phyloP scores from a whole-genome alignment of 2,888 invertebrate genomes.

The Rotaria magnacalcarata region DNA sequence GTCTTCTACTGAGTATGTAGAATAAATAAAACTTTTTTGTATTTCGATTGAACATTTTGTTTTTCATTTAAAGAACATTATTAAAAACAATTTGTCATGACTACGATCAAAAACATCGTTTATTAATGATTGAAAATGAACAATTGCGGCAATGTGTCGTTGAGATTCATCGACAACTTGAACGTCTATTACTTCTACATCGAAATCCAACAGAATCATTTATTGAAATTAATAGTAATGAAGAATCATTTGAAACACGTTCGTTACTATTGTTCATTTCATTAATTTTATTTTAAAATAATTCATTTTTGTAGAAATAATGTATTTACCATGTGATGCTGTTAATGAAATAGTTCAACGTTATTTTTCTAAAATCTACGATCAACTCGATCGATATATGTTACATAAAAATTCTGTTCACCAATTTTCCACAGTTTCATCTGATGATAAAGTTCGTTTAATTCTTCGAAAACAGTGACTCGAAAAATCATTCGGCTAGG shows the following conservation, averaged over 20 bases:
- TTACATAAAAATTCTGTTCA: not conserved
- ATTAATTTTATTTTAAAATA: not conserved
- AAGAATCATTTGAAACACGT: conserved; percentile 30
- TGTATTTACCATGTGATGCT: conserved; percentile 6
- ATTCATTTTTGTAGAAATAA: not conserved
- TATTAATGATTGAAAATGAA: conserved; percentile 29
- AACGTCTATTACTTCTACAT: not conserved
- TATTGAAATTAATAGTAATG: not conserved
- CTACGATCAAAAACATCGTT: conserved; percentile 31
- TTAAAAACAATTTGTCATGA: conserved; percentile 13
- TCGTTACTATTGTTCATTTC: not conserved
- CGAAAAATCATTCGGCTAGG: too few species aligned
- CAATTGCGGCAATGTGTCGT: conserved; percentile 29
- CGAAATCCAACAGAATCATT: not conserved
- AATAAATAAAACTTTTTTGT: not conserved
- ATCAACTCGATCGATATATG: not conserved
- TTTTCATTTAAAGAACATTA: not conserved
- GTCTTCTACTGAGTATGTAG: not conserved
- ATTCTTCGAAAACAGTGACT: not conserved
- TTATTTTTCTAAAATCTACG: conserved; percentile 1
- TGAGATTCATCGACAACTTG: not conserved
- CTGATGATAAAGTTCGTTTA: not conserved
- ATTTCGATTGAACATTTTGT: not conserved
- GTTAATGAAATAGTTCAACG: conserved; percentile 11
- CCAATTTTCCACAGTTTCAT: not conserved